phyloP scores from a whole-genome alignment of 2,797 vertebrate species.

The Brotula barbata region DNA sequence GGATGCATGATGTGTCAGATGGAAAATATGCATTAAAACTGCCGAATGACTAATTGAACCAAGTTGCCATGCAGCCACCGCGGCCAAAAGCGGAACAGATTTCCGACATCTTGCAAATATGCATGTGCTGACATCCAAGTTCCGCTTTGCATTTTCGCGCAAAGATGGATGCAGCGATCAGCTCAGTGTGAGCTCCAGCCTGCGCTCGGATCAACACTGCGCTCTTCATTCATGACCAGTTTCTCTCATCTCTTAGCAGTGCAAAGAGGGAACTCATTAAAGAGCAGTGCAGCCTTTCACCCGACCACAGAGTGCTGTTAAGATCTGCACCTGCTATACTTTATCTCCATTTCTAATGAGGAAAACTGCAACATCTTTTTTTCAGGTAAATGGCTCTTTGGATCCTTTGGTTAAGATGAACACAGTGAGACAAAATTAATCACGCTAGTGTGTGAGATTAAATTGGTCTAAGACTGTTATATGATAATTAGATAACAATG shows the following conservation, averaged over 20 bases:
- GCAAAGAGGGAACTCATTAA: constrained; percentile 72
- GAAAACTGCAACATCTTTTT: constrained; percentile 55
- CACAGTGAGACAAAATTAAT: constrained; percentile 20
- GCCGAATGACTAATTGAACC: too few species aligned
- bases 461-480: constrained; percentile 37
- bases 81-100: neutral
- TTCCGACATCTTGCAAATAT: neutral
- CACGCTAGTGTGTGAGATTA: constrained; percentile 17
- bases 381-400: constrained; percentile 57
- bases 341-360: constrained; percentile 69
- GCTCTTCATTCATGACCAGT: constrained; percentile 65
- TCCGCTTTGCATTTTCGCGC: constrained; percentile 50
- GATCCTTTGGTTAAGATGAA: constrained; percentile 49
- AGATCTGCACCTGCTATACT: constrained; percentile 70
- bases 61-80: too few species aligned
- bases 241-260: constrained; percentile 44
- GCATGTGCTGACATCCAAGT: constrained; percentile 1
- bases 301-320: constrained; percentile 59
- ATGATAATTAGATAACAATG: constrained; percentile 41
- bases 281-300: constrained; percentile 53
- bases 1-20: too few species aligned
- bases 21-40: too few species aligned
- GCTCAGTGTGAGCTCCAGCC: constrained; percentile 42
- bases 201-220: constrained; percentile 51
- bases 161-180: constrained; percentile 26